Evolutionary conservation across 1,140 invertebrate species (phyloP).

Genomic region (Bombus huntii): DNA sequence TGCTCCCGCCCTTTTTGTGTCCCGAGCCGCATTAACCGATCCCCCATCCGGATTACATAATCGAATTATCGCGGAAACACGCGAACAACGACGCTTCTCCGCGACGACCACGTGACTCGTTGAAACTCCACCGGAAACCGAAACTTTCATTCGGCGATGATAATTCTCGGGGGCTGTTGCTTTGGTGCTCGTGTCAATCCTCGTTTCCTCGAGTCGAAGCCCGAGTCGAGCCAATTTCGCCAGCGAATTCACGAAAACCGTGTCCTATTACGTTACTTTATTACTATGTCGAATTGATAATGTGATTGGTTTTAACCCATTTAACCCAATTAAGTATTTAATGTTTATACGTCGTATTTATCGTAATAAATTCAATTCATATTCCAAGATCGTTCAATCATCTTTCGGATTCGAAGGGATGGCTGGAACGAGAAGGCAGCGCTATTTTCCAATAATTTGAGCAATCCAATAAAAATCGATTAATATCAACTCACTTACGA

Average conservation of each 20-base stretch:
- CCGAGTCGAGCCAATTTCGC: neutral
- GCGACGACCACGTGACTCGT: slow-evolving; percentile 11
- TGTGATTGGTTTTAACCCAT: no score
- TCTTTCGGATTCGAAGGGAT: no score
- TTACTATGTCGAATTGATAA: no score
- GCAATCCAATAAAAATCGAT: no score
- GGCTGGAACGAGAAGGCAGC: no score
- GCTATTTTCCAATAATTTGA: no score
- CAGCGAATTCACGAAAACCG: neutral
- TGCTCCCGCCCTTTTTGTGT: neutral
- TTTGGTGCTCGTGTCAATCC: neutral
- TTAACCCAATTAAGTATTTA: no score
- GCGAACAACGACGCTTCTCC: slow-evolving; percentile 30
- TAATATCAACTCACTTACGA: no score
- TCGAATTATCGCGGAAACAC: slow-evolving; percentile 48
- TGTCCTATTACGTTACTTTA: neutral
- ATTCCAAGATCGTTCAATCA: no score
- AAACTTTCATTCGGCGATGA: slow-evolving; percentile 1
- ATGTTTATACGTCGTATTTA: no score
- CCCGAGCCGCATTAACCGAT: slow-evolving; percentile 18
- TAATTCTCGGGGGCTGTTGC: slow-evolving; percentile 18
- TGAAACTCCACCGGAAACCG: slow-evolving; percentile 9
- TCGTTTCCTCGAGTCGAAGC: neutral
- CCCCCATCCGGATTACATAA: slow-evolving; percentile 41
- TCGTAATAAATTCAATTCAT: no score